Evolutionary conservation across 2,888 invertebrate genomes (phyloP), one percentile per base, ranked within the genome.

Genomic region (Spatulosminthurus flaviceps): DNA sequence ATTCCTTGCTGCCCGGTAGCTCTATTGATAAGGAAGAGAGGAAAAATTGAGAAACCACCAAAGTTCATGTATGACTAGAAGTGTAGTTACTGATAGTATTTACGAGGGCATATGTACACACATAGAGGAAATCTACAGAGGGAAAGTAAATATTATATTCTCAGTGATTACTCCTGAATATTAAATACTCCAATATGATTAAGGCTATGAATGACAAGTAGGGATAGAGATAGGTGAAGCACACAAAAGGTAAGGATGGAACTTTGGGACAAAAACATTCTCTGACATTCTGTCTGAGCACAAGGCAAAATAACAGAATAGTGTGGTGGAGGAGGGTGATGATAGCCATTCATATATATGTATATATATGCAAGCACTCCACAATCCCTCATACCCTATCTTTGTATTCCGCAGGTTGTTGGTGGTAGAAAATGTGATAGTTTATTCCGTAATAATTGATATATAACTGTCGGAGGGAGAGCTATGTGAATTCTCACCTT

Each of bases 1-100:
- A 67, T 28, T 26, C 28, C 29, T 67, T 19, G 26, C 28, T 67
- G n/a, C 67, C 67, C 67, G 67, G 67, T 67, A 67, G 26, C n/a
- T n/a, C 28, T 51, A 51, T n/a, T 28, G 67, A 67, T 67, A 67
- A 67, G 67, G 24, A 29, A 24, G 66, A n/a, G n/a, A n/a, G 19
- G 64, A 64, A 64, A 64, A 64, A 64, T 11, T 9, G 1, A 19
- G 67, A 67, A 67, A 29, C 67, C 67, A 67, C 13, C 0, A 28
- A 67, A 67, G 67, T 67, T 67, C n/a, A n/a, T 29, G 13, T 28
- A 29, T n/a, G n/a, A 7, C 28, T n/a, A 22, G 19, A 67, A 67
- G 11, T 67, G 28, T 13, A n/a, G 11, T 11, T 13, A 28, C 19
- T 51, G n/a, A 51, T n/a, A 51, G 16, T 11, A 9, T 51, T 19